Evolutionary conservation across 2,113 vertebrate species (phyloP).

Genomic region (Neotoma lepida): DNA sequence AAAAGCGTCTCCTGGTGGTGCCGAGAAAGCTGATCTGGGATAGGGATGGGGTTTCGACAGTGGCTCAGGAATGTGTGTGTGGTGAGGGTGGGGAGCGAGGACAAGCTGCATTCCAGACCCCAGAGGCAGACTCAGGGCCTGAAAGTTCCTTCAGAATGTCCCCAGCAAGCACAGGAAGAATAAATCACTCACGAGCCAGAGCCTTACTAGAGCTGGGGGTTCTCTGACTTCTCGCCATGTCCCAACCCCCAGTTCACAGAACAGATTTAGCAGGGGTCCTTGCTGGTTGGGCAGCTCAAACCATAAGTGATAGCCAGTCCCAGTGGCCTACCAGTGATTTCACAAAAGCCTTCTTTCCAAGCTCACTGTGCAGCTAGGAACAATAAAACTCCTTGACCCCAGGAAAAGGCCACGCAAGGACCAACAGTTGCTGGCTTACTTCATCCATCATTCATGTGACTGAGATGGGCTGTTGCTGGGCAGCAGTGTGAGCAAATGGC

Average conservation of each 20-base stretch:
- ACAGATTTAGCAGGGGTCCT: neutral
- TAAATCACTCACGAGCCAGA: conserved; percentile 45
- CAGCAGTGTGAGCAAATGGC: neutral
- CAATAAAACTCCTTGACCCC: conserved; percentile 24
- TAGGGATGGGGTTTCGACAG: conserved; percentile 56
- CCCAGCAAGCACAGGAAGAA: conserved; percentile 48
- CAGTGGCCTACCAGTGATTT: conserved; percentile 21
- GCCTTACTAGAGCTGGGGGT: neutral
- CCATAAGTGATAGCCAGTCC: conserved; percentile 18
- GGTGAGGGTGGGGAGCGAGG: conserved; percentile 13
- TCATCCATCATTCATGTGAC: conserved; percentile 40
- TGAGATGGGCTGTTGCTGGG: conserved; percentile 19
- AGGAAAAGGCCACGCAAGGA: conserved; percentile 11
- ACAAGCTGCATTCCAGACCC: conserved; percentile 60
- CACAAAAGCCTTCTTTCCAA: conserved; percentile 36
- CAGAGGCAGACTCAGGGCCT: conserved; percentile 50
- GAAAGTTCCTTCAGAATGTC: conserved; percentile 54
- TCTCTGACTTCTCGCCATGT: neutral
- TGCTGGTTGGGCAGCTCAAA: conserved; percentile 26
- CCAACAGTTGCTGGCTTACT: conserved; percentile 20
- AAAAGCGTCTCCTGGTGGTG: conserved; percentile 56
- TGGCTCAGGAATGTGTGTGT: conserved; percentile 67
- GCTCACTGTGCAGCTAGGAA: conserved; percentile 12
- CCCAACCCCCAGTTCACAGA: conserved; percentile 2
- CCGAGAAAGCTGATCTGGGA: conserved; percentile 56